These are phyloP conservation scores for Eupeodes luniger DNA, from an alignment of 2,888 invertebrate genomes.

Conservation along the genomic window DNA sequence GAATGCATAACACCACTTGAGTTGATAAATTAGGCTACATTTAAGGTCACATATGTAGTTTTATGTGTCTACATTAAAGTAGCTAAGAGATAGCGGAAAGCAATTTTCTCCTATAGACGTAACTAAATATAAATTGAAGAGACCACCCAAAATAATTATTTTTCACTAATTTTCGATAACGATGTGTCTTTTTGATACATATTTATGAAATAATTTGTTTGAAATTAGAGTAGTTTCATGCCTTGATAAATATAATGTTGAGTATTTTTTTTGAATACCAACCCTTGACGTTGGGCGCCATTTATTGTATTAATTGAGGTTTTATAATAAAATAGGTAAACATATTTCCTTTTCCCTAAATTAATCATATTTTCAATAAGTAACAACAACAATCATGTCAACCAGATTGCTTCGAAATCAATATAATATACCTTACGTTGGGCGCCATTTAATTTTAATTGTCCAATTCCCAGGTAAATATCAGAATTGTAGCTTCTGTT, in stretches of 20 bases:
- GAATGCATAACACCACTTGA: conserved; percentile 25
- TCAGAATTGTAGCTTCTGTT: too few species aligned
- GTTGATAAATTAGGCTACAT: conserved; percentile 29
- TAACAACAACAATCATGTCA: too few species aligned
- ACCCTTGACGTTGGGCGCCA: background rate
- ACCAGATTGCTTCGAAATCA: too few species aligned
- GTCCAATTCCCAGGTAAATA: too few species aligned
- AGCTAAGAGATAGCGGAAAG: conserved; percentile 12
- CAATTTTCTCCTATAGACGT: conserved; percentile 6
- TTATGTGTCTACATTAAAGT: background rate
- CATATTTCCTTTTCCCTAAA: too few species aligned
- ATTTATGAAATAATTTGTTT: too few species aligned
- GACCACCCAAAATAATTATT: conserved; percentile 11
- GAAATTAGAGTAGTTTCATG: too few species aligned
- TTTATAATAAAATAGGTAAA: too few species aligned
- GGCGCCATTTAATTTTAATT: conserved; percentile 5
- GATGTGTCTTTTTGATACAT: too few species aligned
- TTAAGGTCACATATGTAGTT: conserved; percentile 19
- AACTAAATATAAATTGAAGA: background rate
- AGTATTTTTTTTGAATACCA: too few species aligned
- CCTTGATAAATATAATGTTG: too few species aligned
- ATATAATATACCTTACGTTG: background rate
- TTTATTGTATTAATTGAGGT: background rate
- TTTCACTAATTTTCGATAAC: background rate
- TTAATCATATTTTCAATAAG: too few species aligned